These are phyloP conservation scores for Drosophila melanogaster DNA, from an alignment of 1,140 invertebrate genomes.

Conservation along the genomic window DNA sequence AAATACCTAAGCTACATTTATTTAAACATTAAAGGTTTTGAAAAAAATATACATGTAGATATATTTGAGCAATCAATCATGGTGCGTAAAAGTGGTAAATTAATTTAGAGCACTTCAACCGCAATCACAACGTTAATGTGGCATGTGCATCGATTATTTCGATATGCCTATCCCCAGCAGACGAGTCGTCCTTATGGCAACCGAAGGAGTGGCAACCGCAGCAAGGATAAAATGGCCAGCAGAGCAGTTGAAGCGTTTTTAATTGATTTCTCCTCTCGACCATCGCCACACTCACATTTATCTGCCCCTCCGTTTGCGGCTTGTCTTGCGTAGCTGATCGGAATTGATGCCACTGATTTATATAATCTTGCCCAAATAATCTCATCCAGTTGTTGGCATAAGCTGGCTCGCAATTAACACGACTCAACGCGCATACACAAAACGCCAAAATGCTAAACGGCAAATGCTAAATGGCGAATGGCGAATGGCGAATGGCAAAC, in stretches of 20 bases:
- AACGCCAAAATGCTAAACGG: constrained; percentile 32
- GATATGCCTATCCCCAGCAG: constrained; percentile 17
- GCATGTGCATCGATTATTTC: constrained; percentile 36
- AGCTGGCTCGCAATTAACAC: constrained; percentile 66
- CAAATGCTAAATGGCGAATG: constrained; percentile 11
- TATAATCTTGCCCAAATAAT: constrained; percentile 60
- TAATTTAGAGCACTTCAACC: constrained; percentile 17
- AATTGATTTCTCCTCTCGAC: constrained; percentile 67
- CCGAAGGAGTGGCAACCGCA: constrained; percentile 32
- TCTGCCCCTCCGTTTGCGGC: constrained; percentile 38
- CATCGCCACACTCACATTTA: constrained; percentile 23
- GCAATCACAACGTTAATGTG: constrained; percentile 39
- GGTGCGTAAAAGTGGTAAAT: not conserved
- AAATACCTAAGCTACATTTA: too few relatives aligned
- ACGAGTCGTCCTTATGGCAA: constrained; percentile 19
- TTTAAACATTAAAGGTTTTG: too few relatives aligned
- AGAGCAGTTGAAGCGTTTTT: constrained; percentile 67
- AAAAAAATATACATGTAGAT: not conserved
- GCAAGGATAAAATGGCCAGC: constrained; percentile 17
- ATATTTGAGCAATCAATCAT: not conserved
- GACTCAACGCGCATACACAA: constrained; percentile 69
- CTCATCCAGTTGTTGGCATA: constrained; percentile 53
- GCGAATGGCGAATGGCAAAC: constrained; percentile 11
- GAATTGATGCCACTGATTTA: constrained; percentile 68
- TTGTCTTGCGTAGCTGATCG: constrained; percentile 55